Percentiles rank a stretch among this genome's conserved stretches.
Conservation (phyloP, 2,797 vertebrate genomes). For the Okamejei kenojei region DNA sequence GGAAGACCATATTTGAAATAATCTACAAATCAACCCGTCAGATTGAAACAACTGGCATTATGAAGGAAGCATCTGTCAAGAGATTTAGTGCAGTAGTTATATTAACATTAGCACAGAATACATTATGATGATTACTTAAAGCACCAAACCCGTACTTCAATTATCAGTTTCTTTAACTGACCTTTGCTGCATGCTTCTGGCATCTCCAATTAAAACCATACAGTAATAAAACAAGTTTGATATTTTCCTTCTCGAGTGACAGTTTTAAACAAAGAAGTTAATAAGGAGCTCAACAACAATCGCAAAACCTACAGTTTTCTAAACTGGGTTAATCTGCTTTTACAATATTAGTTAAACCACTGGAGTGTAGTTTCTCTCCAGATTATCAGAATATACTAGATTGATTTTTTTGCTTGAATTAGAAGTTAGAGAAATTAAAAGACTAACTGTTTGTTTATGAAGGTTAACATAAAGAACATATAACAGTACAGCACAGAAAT, state of each 20-base stretch:
- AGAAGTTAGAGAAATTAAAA: background rate
- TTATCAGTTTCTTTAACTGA: conserved; percentile 1
- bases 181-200: background rate
- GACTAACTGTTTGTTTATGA: background rate
- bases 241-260: background rate
- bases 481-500: background rate
- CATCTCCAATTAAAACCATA: background rate
- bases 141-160: background rate
- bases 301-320: background rate
- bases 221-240: background rate
- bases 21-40: background rate
- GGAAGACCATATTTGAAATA: background rate
- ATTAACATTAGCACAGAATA: background rate
- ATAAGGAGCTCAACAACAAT: background rate
- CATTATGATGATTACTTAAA: conserved; percentile 20
- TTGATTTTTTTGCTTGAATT: background rate
- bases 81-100: background rate
- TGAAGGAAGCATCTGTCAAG: background rate
- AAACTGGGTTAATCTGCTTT: background rate
- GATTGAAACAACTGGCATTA: background rate
- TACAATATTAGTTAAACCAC: background rate
- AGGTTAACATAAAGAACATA: background rate
- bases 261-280: background rate
- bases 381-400: background rate
- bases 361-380: background rate